Percentiles rank a stretch among this genome's conserved stretches.
phyloP scores from a whole-genome alignment of 2,888 invertebrate genomes.

The Pseudanteris insignis region DNA sequence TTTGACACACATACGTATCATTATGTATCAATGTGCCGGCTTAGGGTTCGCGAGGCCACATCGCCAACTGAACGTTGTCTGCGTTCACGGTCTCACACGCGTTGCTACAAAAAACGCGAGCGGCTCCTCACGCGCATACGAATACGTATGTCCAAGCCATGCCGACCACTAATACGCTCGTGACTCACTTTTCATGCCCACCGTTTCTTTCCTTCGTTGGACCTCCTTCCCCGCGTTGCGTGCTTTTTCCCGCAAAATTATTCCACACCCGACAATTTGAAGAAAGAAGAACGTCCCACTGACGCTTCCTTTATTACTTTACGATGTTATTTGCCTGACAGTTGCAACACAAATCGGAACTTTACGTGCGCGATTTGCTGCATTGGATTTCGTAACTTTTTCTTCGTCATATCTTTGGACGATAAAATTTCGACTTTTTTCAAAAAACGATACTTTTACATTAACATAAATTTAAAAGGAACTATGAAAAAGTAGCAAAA shows the following conservation, averaged over 20 bases:
- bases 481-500: no score
- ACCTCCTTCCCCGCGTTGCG: neutral
- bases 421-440: no score
- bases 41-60: slow-evolving; percentile 39
- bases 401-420: no score
- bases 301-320: no score
- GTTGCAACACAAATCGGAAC: no score
- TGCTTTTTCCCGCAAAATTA: neutral
- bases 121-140: neutral
- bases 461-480: no score
- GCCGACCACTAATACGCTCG: slow-evolving; percentile 3
- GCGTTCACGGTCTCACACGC: slow-evolving; percentile 38
- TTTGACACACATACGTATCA: slow-evolving; percentile 40
- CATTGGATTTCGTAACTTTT: no score
- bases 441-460: no score
- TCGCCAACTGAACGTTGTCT: slow-evolving; percentile 28
- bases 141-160: slow-evolving; percentile 9
- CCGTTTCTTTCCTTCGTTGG: slow-evolving; percentile 7
- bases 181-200: neutral
- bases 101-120: slow-evolving; percentile 14
- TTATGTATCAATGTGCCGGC: slow-evolving; percentile 27
- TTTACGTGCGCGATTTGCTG: no score
- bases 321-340: no score
- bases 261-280: slow-evolving; percentile 5
- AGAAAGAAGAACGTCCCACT: no score